Conservation (phyloP, 2,888 invertebrate species). For the Melolontha melolontha region DNA sequence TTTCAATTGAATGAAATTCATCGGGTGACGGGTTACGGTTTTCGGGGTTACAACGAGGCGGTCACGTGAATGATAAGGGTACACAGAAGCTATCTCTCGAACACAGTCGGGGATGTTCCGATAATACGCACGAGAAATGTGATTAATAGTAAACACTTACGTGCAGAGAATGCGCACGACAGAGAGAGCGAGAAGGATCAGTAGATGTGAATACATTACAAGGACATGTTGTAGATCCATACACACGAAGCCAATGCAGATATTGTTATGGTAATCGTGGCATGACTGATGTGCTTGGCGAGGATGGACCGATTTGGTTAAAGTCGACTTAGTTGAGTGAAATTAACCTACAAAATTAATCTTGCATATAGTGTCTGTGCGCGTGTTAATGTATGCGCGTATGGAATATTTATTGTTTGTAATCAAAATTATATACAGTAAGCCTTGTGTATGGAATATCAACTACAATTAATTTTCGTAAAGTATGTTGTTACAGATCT, state of each 20-base stretch:
- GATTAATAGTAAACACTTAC: slow-evolving; percentile 46
- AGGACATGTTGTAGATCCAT: slow-evolving; percentile 17
- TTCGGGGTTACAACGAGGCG: slow-evolving; percentile 42
- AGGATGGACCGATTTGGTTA: slow-evolving; percentile 31
- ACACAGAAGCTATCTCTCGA: slow-evolving; percentile 44
- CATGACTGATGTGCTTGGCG: slow-evolving; percentile 33
- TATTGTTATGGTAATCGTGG: slow-evolving; percentile 43
- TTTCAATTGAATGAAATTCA: slow-evolving; percentile 33
- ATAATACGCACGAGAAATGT: slow-evolving; percentile 43
- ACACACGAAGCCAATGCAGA: slow-evolving; percentile 35
- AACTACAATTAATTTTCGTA: too few relatives aligned
- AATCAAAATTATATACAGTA: too few relatives aligned
- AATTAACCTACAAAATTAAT: slow-evolving; percentile 30
- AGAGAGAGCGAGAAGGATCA: slow-evolving; percentile 14
- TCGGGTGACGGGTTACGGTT: slow-evolving; percentile 37
- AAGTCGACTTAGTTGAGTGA: slow-evolving; percentile 27
- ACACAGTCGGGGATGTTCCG: slow-evolving; percentile 42
- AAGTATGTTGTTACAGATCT: too few relatives aligned
- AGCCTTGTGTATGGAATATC: too few relatives aligned
- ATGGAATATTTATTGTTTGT: neutral
- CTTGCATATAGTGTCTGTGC: slow-evolving; percentile 1
- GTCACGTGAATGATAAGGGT: slow-evolving; percentile 45
- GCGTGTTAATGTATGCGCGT: slow-evolving; percentile 2
- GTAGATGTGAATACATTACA: slow-evolving; percentile 2
- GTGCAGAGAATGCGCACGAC: slow-evolving; percentile 19